Percentiles rank a stretch among this genome's conserved stretches.
phyloP scores from a whole-genome alignment of 2,888 invertebrate species.

The Zootermopsis nevadensis region DNA sequence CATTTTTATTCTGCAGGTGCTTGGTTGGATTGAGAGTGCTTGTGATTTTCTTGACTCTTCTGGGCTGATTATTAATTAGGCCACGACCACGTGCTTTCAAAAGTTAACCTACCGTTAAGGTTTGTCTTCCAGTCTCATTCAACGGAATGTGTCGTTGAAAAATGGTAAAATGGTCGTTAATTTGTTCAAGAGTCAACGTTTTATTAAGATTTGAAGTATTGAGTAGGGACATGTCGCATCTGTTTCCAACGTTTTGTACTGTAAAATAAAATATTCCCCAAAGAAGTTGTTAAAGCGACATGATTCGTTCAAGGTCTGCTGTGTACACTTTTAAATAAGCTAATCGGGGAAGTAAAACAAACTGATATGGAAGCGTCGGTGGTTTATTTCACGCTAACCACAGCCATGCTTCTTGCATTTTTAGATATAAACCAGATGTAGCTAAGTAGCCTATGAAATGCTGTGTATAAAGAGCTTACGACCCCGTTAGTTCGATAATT shows the following conservation, averaged over 20 bases:
- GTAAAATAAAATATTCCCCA: not conserved
- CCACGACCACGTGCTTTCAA: no score
- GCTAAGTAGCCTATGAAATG: not conserved
- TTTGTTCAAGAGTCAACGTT: no score
- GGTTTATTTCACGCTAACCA: not conserved
- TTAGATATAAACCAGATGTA: constrained; percentile 17
- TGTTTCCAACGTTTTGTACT: not conserved
- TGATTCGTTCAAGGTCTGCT: not conserved
- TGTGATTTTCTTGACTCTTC: no score
- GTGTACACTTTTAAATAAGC: constrained; percentile 10
- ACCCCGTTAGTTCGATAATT: not conserved
- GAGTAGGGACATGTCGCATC: no score
- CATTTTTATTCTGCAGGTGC: no score
- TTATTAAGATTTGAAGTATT: no score
- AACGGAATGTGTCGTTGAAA: no score
- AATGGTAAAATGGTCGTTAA: no score
- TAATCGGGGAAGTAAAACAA: not conserved
- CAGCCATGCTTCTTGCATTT: not conserved
- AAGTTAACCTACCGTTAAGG: no score
- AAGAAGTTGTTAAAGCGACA: constrained; percentile 12
- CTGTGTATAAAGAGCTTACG: not conserved
- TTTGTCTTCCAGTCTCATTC: no score
- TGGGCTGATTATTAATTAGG: no score
- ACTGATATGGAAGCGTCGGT: not conserved
- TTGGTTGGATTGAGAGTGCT: no score